Evolutionary conservation across 2,113 vertebrate genomes (phyloP).

Genomic region (Craseonycteris thonglongyai): DNA sequence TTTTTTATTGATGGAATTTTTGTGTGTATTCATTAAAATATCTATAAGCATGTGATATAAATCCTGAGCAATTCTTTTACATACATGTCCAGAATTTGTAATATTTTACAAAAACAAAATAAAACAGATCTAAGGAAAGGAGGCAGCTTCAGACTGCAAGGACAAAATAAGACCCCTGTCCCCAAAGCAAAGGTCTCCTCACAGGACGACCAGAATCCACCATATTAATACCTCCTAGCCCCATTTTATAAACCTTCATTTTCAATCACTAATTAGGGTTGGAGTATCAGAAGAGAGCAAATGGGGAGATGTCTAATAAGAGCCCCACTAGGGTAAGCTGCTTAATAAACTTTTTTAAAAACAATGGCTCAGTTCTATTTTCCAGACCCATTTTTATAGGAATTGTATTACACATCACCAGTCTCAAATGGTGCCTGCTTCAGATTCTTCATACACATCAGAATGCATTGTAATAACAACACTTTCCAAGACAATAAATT

Average conservation of each 20-base stretch:
- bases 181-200: not conserved
- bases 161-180: not conserved
- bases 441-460: not conserved
- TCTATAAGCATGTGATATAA: slow-evolving; percentile 50
- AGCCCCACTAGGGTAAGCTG: not conserved
- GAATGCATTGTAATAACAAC: not conserved
- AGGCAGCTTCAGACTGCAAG: not conserved
- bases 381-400: not conserved
- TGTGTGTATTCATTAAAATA: slow-evolving; percentile 50
- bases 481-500: slow-evolving; percentile 1
- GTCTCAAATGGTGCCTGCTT: slow-evolving; percentile 5
- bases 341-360: not conserved
- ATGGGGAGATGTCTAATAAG: not conserved
- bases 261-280: not conserved
- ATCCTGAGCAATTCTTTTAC: slow-evolving; percentile 30
- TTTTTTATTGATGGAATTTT: not conserved
- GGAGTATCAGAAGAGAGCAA: not conserved
- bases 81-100: slow-evolving; percentile 23
- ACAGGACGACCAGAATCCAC: not conserved
- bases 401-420: slow-evolving; percentile 10
- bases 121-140: slow-evolving; percentile 15
- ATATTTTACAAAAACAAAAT: slow-evolving; percentile 49
- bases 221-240: not conserved
- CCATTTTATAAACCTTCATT: not conserved
- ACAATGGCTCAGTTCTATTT: not conserved